Evolutionary conservation across 2,888 invertebrate genomes (phyloP).

Genomic region (Eristalis tenax): DNA sequence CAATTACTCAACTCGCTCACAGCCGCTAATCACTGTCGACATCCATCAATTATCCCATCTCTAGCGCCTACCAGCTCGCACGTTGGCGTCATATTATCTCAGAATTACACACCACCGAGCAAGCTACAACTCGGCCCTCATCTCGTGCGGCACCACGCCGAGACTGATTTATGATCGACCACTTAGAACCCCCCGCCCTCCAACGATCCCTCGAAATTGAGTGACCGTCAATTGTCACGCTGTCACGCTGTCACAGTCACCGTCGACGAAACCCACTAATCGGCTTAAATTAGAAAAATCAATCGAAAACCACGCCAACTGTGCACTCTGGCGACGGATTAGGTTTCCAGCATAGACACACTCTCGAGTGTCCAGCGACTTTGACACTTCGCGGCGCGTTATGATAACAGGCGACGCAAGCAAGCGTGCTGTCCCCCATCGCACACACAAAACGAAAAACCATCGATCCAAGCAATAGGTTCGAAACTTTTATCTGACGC

Average conservation of each 20-base stretch:
- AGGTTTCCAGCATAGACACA: conserved; percentile 3
- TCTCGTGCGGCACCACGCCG: not conserved
- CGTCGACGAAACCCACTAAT: not conserved
- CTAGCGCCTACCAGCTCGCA: not conserved
- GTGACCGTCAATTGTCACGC: too few relatives aligned
- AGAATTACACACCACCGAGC: conserved; percentile 2
- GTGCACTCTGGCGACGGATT: not conserved
- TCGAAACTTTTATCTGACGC: conserved; percentile 2
- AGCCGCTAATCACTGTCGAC: not conserved
- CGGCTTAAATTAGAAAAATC: conserved; percentile 14
- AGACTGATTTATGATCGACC: conserved; percentile 6
- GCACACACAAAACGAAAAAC: not conserved
- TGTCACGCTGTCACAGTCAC: too few relatives aligned
- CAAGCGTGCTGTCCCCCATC: conserved; percentile 6
- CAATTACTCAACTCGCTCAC: conserved; percentile 12
- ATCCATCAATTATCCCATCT: conserved; percentile 12
- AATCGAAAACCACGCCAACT: conserved; percentile 13
- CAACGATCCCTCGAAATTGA: not conserved
- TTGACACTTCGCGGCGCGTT: conserved; percentile 5
- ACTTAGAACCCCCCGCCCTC: not conserved
- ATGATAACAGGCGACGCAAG: conserved; percentile 14
- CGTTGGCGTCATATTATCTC: conserved; percentile 1
- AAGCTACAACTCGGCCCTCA: not conserved
- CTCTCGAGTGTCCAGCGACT: conserved; percentile 1
- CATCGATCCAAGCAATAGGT: not conserved